Evolutionary conservation across 2,888 invertebrate genomes (phyloP).

Genomic region (Acrobasis suavella): DNA sequence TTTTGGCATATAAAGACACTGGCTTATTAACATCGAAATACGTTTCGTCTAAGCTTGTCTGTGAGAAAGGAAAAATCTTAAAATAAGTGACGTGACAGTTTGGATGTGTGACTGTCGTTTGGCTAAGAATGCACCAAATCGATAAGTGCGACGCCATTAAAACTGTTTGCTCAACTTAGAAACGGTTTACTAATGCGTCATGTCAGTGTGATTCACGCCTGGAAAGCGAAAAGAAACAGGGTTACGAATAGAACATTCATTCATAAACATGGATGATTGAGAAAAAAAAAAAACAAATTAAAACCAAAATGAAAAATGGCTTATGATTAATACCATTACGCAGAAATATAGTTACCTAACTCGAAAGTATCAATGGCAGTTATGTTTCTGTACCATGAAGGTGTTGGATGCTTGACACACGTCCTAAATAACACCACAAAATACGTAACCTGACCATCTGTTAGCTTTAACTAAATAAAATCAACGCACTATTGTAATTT

Average conservation of each 20-base stretch:
- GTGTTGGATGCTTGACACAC: background rate
- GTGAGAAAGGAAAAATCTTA: too few relatives aligned
- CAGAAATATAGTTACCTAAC: too few relatives aligned
- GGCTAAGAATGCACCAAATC: constrained; percentile 24
- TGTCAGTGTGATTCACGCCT: constrained; percentile 21
- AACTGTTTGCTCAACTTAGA: constrained; percentile 22
- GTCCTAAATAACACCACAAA: background rate
- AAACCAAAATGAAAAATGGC: too few relatives aligned
- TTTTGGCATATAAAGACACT: constrained; percentile 7
- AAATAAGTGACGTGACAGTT: too few relatives aligned
- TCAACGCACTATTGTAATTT: constrained; percentile 57
- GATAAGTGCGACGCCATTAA: constrained; percentile 27
- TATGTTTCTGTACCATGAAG: background rate
- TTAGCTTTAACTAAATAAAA: constrained; percentile 51
- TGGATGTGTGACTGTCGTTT: constrained; percentile 18
- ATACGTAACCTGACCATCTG: constrained; percentile 27
- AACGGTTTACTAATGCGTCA: constrained; percentile 26
- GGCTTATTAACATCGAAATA: constrained; percentile 20
- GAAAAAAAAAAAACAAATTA: background rate
- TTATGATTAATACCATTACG: too few relatives aligned
- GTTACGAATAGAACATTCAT: constrained; percentile 7
- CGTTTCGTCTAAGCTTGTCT: constrained; percentile 1
- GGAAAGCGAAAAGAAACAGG: constrained; percentile 7
- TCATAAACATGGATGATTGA: constrained; percentile 3
- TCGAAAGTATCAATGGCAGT: background rate